phyloP scores from a whole-genome alignment of 2,113 vertebrate genomes.

The Paramisgurnus dabryanus region DNA sequence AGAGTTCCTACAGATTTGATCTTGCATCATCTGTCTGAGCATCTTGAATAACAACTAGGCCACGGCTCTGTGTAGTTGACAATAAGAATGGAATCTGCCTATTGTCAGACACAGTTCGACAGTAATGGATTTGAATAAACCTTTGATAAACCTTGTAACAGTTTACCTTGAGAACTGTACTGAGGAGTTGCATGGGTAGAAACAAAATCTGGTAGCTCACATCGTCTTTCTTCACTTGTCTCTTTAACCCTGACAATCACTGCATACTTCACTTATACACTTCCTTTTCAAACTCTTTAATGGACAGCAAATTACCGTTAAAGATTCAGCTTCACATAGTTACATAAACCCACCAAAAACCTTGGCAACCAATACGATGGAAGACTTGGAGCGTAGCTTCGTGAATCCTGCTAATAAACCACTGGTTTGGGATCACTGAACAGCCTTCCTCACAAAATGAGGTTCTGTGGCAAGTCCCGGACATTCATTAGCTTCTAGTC shows the following conservation, averaged over 20 bases:
- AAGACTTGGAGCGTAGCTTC: background rate
- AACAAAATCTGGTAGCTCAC: background rate
- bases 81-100: background rate
- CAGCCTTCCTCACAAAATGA: slow-evolving; percentile 30
- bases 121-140: too few species aligned
- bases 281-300: slow-evolving; percentile 18
- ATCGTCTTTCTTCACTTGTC: slow-evolving; percentile 10
- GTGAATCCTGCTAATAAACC: slow-evolving; percentile 46
- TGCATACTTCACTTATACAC: background rate
- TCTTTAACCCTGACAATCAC: background rate
- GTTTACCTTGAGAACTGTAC: slow-evolving; percentile 2
- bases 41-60: background rate
- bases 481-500: slow-evolving; percentile 47
- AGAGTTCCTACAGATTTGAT: background rate
- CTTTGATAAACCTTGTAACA: slow-evolving; percentile 7
- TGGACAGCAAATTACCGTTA: slow-evolving; percentile 44
- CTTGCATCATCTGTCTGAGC: too few species aligned
- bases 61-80: background rate
- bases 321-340: slow-evolving; percentile 20
- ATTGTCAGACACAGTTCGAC: too few species aligned
- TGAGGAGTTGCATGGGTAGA: slow-evolving; percentile 15
- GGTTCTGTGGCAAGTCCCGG: slow-evolving; percentile 1
- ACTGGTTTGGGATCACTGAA: slow-evolving; percentile 33
- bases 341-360: background rate
- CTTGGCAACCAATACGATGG: background rate